phyloP scores from a whole-genome alignment of 2,113 vertebrate species.

The Opisthocomus hoazin region DNA sequence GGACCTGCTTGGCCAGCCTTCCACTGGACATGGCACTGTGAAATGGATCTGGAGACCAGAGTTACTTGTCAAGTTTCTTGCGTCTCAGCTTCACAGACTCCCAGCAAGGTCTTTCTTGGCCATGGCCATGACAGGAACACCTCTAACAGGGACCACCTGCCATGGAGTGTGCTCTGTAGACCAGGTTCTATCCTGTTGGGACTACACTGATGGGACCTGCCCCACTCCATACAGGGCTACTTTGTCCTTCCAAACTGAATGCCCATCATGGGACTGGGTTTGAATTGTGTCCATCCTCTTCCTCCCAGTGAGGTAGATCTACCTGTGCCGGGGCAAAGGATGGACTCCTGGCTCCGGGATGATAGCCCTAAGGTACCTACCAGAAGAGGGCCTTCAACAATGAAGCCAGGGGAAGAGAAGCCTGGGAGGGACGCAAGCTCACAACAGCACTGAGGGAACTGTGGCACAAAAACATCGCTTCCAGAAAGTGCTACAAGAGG shows the following conservation, averaged over 20 bases:
- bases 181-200: not conserved
- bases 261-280: not conserved
- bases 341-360: not conserved
- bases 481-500: not conserved
- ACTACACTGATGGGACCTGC: not conserved
- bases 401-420: not conserved
- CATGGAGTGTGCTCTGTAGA: not conserved
- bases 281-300: not conserved
- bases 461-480: fast-evolving
- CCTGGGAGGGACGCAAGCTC: not conserved
- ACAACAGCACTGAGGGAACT: not conserved
- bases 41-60: not conserved
- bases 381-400: not conserved
- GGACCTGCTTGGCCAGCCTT: not conserved
- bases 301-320: not conserved
- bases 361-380: not conserved
- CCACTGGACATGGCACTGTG: not conserved
- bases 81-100: not conserved
- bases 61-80: not conserved
- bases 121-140: not conserved
- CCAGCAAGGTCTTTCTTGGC: not conserved
- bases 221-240: too few species aligned
- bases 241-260: not conserved
- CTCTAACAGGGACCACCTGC: not conserved
- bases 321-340: not conserved